Evolutionary conservation across 2,888 invertebrate species (phyloP), one percentile per base, ranked within the genome.

Genomic region (Meliscaeva auricollis): DNA sequence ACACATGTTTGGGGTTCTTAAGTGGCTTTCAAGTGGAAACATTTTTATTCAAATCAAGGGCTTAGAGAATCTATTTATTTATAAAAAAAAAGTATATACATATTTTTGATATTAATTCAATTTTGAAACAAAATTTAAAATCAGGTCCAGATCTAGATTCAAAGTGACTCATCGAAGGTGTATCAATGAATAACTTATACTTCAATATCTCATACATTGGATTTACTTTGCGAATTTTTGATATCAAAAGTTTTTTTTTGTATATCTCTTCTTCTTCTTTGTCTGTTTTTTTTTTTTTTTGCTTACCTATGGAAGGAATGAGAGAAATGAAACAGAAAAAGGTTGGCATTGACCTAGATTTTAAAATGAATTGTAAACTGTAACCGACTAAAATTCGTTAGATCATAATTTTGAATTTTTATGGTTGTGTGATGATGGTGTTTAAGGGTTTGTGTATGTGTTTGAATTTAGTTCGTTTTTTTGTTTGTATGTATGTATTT

Each of bases 331-430:
- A 85, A 76, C 17, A 58, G 50, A 73, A 38, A 77, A 85, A 85
- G 76, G 81, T 81, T 81, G 85, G 76, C 77, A 85, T 72, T 85
- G 85, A 85, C 85, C 85, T 60, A 85, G 73, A 81, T 85, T 76
- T 76, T 72, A 30, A 84, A 75, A 58, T 78, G 64, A 78, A 79
- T 46, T 64, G 30, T 46, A 64, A 48, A 38, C 46, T 56, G 69
- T 62, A 30, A n/a, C 13, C 64, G 13, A 64, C 64, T 17, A 46
- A 64, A 64, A 13, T 64, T 64, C 2, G 64, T 64, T 64, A 64
- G 64, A 46, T 64, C 64, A 64, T 64, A 46, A 46, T 46, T 64
- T 64, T 4, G 15, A 30, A 30, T 56, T 58, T 38, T n/a, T 46
- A 20, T 20, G 38, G 13, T 11, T 58, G 20, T 58, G 58, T n/a